Evolutionary conservation across 2,888 invertebrate species (phyloP), one percentile per base, ranked within the genome.

Genomic region (Parnassius mnemosyne): DNA sequence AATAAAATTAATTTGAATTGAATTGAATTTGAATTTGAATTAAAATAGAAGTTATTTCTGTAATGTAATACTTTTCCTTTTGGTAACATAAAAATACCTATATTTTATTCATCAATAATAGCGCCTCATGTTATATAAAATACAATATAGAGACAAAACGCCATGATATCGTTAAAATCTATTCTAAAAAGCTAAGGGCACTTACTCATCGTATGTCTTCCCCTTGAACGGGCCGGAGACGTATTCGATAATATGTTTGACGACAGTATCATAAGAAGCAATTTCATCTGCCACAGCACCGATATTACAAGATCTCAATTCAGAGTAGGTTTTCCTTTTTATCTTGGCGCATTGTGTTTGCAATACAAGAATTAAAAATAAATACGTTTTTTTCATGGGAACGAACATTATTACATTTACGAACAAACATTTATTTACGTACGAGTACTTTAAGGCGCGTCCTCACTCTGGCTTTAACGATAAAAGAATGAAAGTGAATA

Each of bases 161-260:
- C 47, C 53, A 53, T 34, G 7, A 47, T 52, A 34, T 41, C 41
- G 16, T 44, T 46, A 57, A 52, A 57, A 57, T 57, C 57, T 54
- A 63, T 54, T 41, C 53, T 57, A 57, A 53, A 57, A 57, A 61
- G 51, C 51, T 53, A 53, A 49, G 42, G 53, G 50, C 57, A 85
- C 85, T 85, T 65, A 91, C 92, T 90, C 92, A 20, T 90, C 73
- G 79, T 93, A 94, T 0, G 93, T 93, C 72, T 84, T 87, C 60
- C 93, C 92, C 81, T 93, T 92, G 70, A 92, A 93, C 1, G 85
- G 80, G 1, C 93, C 94, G 54, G 80, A 72, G 1, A 87, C 82
- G 57, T 87, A 88, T 56, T 92, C 81, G 56, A 94, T 80, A 71
- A 95, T 94, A 69, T 78, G 78, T 60, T 86, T 75, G 0, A 93